Evolutionary conservation across 2,888 invertebrate genomes (phyloP), one percentile per base, ranked within the genome.

Genomic region (Drosophila antonietae): DNA sequence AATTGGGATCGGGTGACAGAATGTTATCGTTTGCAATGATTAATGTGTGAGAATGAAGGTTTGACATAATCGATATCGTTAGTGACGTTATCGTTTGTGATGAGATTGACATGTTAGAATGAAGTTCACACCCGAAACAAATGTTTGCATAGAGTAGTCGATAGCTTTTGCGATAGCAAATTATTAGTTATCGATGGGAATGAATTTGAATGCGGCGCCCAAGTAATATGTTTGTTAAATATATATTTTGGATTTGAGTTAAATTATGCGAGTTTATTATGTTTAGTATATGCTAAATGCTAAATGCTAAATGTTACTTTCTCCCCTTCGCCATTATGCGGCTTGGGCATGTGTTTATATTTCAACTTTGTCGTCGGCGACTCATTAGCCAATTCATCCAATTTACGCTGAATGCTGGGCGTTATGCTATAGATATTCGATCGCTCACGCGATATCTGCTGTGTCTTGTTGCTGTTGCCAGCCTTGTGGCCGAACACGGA

Each of bases 361-460:
- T 76, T 78, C 14, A 67, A n/a, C 43, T 74, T 68, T 49, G 53
- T n/a, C n/a, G 68, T 75, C 57, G 77, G 79, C 28, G 87, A 63
- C 59, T 90, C 81, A 41, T 81, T 57, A 33, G 86, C 89, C 64
- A 89, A 69, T 68, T 90, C 90, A 64, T 88, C 80, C 56, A 90
- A 75, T 72, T 81, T 87, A 12, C 75, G 71, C 57, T 89, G 82
- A 52, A 90, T 89, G 60, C 89, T 90, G n/a, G 89, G 88, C 55
- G 88, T 89, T 71, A 90, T 89, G 52, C 68, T 78, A 79, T 89
- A 89, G 20, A 88, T 71, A 68, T 88, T 81, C 62, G 89, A 75
- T 60, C 68, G 74, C 41, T 81, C 78, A 43, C 59, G 20, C 15
- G 46, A 35, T 51, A 59, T 28, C 33, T 77, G 35, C 39, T 77